Percentiles rank a stretch among this genome's conserved stretches.
Conservation (phyloP, 2,113 vertebrate genomes). For the Peromyscus leucopus region DNA sequence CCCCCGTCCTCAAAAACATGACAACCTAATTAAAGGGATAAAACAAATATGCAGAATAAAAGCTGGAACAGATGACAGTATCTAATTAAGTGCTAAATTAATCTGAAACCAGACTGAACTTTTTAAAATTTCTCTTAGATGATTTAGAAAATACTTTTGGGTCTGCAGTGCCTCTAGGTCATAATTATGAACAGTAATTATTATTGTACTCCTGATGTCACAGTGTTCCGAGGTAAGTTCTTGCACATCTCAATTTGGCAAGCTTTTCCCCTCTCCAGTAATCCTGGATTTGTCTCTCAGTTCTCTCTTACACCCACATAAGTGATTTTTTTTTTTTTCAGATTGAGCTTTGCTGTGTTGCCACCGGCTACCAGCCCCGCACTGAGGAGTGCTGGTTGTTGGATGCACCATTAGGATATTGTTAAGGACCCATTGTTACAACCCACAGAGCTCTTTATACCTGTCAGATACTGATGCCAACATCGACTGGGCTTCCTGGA, state of each 20-base stretch:
- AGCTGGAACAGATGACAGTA: constrained; percentile 62
- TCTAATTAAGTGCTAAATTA: constrained; percentile 76
- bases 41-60: constrained; percentile 61
- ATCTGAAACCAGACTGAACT: constrained; percentile 63
- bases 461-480: background rate
- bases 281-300: background rate
- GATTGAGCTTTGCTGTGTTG: background rate
- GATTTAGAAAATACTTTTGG: constrained; percentile 74
- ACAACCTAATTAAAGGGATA: constrained; percentile 48
- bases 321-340: background rate
- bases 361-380: background rate
- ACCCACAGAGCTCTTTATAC: background rate
- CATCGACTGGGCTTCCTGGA: background rate
- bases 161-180: constrained; percentile 66
- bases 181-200: constrained; percentile 71
- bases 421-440: background rate
- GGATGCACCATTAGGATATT: background rate
- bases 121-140: constrained; percentile 59
- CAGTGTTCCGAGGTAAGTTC: constrained; percentile 46
- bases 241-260: constrained; percentile 51
- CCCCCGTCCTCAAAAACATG: constrained; percentile 37
- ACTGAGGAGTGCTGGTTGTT: background rate
- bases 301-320: background rate
- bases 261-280: background rate
- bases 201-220: constrained; percentile 58